These are phyloP conservation scores for Pantherophis alleghaniensis DNA, from an alignment of 2,797 vertebrate species.

Conservation along the genomic window DNA sequence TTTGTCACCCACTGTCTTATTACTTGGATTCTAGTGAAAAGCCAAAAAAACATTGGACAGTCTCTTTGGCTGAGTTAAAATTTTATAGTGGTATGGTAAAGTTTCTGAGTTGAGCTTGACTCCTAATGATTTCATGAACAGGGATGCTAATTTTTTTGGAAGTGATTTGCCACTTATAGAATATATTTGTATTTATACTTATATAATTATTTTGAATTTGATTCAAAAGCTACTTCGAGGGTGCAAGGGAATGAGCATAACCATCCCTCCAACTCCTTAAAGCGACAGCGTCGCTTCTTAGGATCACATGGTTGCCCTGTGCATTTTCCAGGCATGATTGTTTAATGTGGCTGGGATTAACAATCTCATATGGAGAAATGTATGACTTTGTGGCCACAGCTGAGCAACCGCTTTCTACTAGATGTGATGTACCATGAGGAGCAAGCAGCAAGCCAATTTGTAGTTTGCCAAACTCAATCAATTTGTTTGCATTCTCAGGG, in stretches of 20 bases:
- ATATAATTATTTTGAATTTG: neutral
- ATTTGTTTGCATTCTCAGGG: neutral
- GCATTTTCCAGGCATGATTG: neutral
- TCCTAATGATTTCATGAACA: neutral
- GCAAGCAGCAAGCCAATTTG: neutral
- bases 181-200: neutral
- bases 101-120: neutral
- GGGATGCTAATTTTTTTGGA: neutral
- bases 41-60: neutral
- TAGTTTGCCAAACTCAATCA: neutral
- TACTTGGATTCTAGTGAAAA: neutral
- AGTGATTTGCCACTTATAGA: neutral
- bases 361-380: neutral
- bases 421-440: neutral
- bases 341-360: neutral
- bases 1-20: neutral
- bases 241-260: neutral
- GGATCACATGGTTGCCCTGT: neutral
- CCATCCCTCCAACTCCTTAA: neutral
- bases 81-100: neutral
- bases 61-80: neutral
- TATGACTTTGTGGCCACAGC: neutral
- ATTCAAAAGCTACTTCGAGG: neutral
- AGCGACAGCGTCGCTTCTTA: neutral
- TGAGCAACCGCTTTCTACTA: neutral